Evolutionary conservation across 2,113 vertebrate genomes (phyloP), one percentile per base, ranked within the genome.

Genomic region (Bubalus kerabau): DNA sequence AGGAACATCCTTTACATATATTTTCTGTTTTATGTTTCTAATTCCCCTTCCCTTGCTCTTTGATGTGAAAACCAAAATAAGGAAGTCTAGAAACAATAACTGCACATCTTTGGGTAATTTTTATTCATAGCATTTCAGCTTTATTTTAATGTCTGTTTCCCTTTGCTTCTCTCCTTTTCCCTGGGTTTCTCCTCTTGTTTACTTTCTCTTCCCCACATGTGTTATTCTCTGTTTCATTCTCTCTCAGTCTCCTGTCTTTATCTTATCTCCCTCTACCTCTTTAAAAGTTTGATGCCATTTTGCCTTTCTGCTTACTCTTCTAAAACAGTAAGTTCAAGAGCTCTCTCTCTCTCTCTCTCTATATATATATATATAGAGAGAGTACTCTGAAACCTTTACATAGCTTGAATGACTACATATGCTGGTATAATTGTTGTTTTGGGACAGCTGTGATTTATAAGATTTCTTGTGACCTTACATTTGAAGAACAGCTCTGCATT

Each of bases 31-130:
- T 87, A 46, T 60, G 3, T 46, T 81, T 74, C 32, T 80, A 62
- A 30, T 71, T 91, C 26, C 14, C 21, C 32, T 76, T 93, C 95
- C 46, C 52, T 90, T 95, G 74, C 23, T 10, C 23, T 93, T 93
- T 96, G 36, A 81, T 81, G 12, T 93, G 13, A 46, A 95, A 88
- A 74, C 46, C 85, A 91, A 96, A 87, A 90, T 64, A 71, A 87
- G 32, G 48, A 91, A 87, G 2, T 67, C 9, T 92, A 83, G 50
- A 93, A 96, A 84, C 7, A 67, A 81, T 54, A 67, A 62, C 16
- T 62, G 16, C 43, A 46, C 67, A 59, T 6, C 2, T 95, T 54
- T 83, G 86, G 10, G 32, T 97, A 85, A 90, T 89, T 93, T 93
- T 94, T 87, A 60, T 87, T 40, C n/a, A 36, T 36, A 91, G 21